Evolutionary conservation across 2,888 invertebrate genomes (phyloP), one percentile per base, ranked within the genome.

Genomic region (Stomorhina lunata): DNA sequence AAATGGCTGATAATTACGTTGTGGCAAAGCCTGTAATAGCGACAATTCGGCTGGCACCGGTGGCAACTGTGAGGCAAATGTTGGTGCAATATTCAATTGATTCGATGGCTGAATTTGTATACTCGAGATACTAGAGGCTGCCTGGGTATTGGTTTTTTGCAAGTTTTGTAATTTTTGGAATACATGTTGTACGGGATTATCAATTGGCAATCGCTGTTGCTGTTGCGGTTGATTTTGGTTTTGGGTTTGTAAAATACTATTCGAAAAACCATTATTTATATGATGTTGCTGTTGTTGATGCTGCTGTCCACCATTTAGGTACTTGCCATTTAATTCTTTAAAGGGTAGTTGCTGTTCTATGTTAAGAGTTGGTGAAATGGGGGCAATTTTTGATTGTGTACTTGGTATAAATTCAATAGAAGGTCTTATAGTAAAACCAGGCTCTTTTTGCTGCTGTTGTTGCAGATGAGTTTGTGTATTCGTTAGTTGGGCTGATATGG

Each of bases 331-430:
- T 29, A 93, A 92, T 84, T 93, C 93, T 80, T 92, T 92, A 84
- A 92, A 92, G 12, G 94, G 93, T 80, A 93, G 90, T 86, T 93
- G 93, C 85, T 93, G 93, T 85, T 92, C 92, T 29, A 90, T 88
- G 76, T 92, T 88, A 82, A 88, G 90, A 86, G 88, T 86, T 65
- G 86, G 87, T 85, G 83, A 84, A 37, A 68, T 72, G 5, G 84
- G 71, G 2, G 85, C 84, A 66, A 69, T 12, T 61, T 88, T 90
- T 32, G 86, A 87, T 48, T 86, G 87, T 81, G 88, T 86, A 80
- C 88, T 91, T 50, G 90, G 88, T 85, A 91, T 86, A 90, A 92
- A 86, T 90, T 91, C 91, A 75, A 90, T 86, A 12, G 90, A 90
- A 78, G 91, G 90, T 25, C 90, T 86, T 90, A 90, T 88, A 75